Percentiles rank a stretch among this genome's conserved stretches.
phyloP scores from a whole-genome alignment of 2,797 vertebrate genomes.

The Enteromius paludinosus region DNA sequence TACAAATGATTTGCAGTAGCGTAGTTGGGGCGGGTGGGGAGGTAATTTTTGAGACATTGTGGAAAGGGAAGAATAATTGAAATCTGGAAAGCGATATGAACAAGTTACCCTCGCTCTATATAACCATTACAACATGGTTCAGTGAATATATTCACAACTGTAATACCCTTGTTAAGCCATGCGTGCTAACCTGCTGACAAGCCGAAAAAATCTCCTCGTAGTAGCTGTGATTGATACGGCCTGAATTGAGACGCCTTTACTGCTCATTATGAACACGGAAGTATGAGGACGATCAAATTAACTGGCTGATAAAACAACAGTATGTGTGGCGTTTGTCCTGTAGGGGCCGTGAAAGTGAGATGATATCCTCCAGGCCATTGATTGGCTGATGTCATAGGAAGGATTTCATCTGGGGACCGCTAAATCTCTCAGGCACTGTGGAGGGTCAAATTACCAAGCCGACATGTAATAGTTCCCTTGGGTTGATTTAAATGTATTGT shows the following conservation, averaged over 20 bases:
- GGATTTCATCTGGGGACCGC: conserved; percentile 19
- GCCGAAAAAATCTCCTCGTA: conserved; percentile 30
- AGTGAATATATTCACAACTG: conserved; percentile 50
- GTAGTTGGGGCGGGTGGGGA: conserved; percentile 8
- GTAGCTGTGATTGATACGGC: conserved; percentile 39
- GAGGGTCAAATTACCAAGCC: conserved; percentile 43
- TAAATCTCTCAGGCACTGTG: conserved; percentile 3
- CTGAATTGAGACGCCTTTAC: conserved; percentile 43
- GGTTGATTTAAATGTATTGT: conserved; percentile 33
- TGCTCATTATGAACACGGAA: conserved; percentile 51
- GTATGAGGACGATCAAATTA: conserved; percentile 36
- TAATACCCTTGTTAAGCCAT: conserved; percentile 49
- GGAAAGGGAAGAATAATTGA: conserved; percentile 44
- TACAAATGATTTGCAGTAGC: conserved; percentile 54
- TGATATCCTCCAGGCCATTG: conserved; percentile 16
- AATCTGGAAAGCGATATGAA: conserved; percentile 49
- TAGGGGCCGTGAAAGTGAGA: conserved; percentile 15
- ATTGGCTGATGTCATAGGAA: conserved; percentile 36
- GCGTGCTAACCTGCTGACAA: conserved; percentile 46
- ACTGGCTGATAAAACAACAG: conserved; percentile 42
- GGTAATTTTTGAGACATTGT: conserved; percentile 48
- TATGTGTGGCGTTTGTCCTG: not conserved
- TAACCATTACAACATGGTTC: conserved; percentile 49
- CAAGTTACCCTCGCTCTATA: conserved; percentile 44
- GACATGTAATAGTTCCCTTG: conserved; percentile 36